Percentiles rank a stretch among this genome's conserved stretches.
These are phyloP conservation scores for Chlorops oryzae DNA, from an alignment of 1,140 invertebrate species.

Conservation along the genomic window DNA sequence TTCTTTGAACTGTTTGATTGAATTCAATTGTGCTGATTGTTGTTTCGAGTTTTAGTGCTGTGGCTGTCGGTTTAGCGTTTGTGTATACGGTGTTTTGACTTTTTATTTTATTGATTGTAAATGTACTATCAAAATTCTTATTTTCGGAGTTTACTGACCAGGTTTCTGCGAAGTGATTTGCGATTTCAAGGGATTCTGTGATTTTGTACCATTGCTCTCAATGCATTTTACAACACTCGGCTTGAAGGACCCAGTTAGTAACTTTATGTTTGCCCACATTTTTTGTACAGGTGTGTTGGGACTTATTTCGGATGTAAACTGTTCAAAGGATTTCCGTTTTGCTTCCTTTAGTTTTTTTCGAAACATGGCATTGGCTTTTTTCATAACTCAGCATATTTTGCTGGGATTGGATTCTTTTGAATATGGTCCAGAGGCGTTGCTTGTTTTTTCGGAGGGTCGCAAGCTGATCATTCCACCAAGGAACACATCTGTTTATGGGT, in stretches of 20 bases:
- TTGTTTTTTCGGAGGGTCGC: conserved; percentile 2
- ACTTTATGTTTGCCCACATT: not conserved
- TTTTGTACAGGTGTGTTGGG: not conserved
- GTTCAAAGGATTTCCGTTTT: not conserved
- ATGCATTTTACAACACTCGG: not conserved
- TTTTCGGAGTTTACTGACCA: conserved; percentile 3
- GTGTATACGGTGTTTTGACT: not conserved
- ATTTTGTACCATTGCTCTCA: not conserved
- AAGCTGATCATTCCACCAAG: conserved; percentile 5
- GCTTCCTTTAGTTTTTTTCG: not conserved
- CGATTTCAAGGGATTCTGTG: not conserved
- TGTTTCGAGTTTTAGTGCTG: conserved; percentile 1
- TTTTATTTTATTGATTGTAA: not conserved
- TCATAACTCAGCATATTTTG: not conserved
- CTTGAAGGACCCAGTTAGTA: not conserved
- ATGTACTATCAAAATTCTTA: not conserved
- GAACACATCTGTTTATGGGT: not conserved
- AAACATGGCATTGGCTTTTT: conserved; percentile 1
- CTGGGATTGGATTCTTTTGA: not conserved
- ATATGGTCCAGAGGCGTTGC: not conserved
- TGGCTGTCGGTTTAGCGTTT: not conserved
- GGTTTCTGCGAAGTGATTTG: not conserved
- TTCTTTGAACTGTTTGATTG: not conserved
- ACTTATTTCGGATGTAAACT: not conserved
- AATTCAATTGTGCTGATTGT: conserved; percentile 1